Evolutionary conservation across 2,113 vertebrate species (phyloP).

Genomic region (Psilopogon haemacephalus): DNA sequence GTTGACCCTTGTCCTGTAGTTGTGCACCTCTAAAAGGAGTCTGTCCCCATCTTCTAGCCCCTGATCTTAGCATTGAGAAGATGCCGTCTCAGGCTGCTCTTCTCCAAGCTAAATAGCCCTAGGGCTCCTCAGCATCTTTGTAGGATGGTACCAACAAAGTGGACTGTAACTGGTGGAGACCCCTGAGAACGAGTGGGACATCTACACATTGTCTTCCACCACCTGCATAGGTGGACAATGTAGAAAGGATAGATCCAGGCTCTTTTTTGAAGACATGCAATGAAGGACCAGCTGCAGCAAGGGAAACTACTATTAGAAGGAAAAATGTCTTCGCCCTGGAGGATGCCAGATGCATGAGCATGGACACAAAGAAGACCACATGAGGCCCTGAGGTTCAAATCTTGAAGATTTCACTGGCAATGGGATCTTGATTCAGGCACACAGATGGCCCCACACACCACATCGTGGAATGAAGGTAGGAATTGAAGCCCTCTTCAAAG

Average conservation of each 20-base stretch:
- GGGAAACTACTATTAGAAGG: not conserved
- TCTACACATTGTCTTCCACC: not conserved
- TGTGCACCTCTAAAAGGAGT: too few species aligned
- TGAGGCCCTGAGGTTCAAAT: not conserved
- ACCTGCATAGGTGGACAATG: not conserved
- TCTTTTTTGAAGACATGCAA: not conserved
- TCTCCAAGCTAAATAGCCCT: too few species aligned
- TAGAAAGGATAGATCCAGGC: not conserved
- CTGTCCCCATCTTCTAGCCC: too few species aligned
- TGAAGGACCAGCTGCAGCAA: not conserved
- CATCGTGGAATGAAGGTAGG: not conserved
- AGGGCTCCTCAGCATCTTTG: too few species aligned
- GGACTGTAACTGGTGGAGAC: not conserved
- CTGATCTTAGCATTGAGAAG: too few species aligned
- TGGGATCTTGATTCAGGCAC: not conserved
- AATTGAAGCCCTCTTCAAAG: not conserved
- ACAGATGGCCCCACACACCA: not conserved
- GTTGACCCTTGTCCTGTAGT: too few species aligned
- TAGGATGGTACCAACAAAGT: not conserved
- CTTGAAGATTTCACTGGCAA: not conserved
- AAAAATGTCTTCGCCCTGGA: not conserved
- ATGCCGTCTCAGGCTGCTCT: too few species aligned
- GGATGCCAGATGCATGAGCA: not conserved
- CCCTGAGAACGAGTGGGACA: fast-evolving
- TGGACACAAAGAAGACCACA: not conserved